Base-by-base conservation (phyloP, 2,113 vertebrate genomes). In the Orientallactaga bullata region DNA sequence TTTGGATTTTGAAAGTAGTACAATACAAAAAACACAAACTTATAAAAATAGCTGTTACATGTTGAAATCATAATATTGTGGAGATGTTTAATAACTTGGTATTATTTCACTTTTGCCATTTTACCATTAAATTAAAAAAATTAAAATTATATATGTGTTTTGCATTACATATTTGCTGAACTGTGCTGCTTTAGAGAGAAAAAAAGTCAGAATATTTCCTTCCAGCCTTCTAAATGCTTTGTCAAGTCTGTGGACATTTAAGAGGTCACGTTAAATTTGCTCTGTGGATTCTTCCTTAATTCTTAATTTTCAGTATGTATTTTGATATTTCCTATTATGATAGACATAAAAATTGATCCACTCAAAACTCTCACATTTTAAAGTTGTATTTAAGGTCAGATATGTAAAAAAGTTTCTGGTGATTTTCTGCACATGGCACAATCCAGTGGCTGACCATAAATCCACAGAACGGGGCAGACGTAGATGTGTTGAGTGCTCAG, bases 171-270 rank as follows among this genome's bases (percentile, higher is more conserved):
- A 95, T 94, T 73, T 94, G 1, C 85, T 90, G 85, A 90, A 89
- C 21, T 60, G 26, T 42, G 28, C 32, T 92, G 28, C 76, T 94
- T 91, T 94, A 79, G 65, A 88, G 74, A 91, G 79, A 80, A 90
- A 93, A 51, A 82, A 94, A 95, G 82, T 85, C 55, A 69, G 39
- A 91, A 60, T 88, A 39, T 95, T 96, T 94, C 51, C 30, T 77
- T 89, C 20, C 10, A 90, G 79, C 15, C 37, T 92, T 93, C 47
- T 90, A 86, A 96, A 58, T 90, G 65, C 30, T 93, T 9, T 95
- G 82, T 95, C 79, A 95, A 88, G 85, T 94, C 76, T 95, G 73
- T 92, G 95, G 83, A 68, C 63, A 79, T 91, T 97, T 96, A 89
- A 76, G 42, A 88, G 78, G 71, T 90, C 66, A 95, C 69, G 51